Conservation (phyloP, 2,888 invertebrate genomes). For the Lysandra bellargus region DNA sequence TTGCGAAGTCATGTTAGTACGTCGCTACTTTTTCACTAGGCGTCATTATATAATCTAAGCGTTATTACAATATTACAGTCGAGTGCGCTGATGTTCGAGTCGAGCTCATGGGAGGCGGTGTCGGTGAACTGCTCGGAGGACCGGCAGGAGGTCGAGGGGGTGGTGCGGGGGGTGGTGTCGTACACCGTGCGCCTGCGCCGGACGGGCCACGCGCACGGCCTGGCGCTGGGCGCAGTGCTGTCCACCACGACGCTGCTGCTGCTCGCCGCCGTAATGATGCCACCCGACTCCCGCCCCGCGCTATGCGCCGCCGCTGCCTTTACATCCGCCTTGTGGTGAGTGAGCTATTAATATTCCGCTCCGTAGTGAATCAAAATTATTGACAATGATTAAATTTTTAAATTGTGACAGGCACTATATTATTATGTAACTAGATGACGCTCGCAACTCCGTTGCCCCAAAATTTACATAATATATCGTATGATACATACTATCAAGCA, state of each 20-base stretch:
- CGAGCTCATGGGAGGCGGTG: constrained; percentile 61
- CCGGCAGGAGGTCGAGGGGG: constrained; percentile 41
- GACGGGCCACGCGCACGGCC: constrained; percentile 56
- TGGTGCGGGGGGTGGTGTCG: constrained; percentile 44
- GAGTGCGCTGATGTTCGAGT: constrained; percentile 51
- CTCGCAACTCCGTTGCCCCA: too few species aligned
- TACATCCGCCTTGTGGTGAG: constrained; percentile 58
- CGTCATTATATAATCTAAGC: background rate
- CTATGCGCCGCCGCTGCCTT: constrained; percentile 62
- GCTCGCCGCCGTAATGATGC: constrained; percentile 52
- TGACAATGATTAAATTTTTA: too few species aligned
- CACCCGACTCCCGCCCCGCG: constrained; percentile 53
- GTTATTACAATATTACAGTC: background rate
- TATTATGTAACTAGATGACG: too few species aligned
- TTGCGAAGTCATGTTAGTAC: background rate
- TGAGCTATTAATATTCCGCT: background rate
- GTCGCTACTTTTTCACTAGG: background rate
- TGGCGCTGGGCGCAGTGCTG: constrained; percentile 51
- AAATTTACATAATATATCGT: too few species aligned
- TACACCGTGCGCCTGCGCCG: constrained; percentile 53
- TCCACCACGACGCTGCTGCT: constrained; percentile 50
- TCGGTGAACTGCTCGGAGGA: constrained; percentile 45
- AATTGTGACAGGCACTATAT: too few species aligned
- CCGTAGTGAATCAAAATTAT: background rate
- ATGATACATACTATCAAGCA: too few species aligned